Conservation (phyloP, 2,113 vertebrate genomes). For the Rattus norvegicus region DNA sequence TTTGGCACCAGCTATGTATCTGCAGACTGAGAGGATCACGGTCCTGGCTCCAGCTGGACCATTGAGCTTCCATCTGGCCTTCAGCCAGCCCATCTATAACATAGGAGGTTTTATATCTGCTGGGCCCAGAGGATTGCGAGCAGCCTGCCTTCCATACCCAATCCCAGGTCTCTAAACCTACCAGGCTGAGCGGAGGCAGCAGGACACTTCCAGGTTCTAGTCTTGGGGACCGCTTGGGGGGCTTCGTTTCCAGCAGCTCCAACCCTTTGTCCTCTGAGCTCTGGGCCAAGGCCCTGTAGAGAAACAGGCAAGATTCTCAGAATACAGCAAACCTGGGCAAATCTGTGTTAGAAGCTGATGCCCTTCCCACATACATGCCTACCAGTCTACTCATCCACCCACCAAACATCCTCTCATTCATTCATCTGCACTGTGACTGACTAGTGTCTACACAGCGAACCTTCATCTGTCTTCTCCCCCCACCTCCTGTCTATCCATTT, state of each 20-base stretch:
- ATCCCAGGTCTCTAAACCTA: conserved; percentile 43
- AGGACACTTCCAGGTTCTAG: conserved; percentile 62
- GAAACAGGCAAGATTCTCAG: conserved; percentile 41
- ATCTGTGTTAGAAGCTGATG: neutral
- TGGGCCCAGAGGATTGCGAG: neutral
- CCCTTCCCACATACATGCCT: neutral
- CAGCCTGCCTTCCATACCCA: neutral
- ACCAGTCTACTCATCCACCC: neutral
- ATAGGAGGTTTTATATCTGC: neutral
- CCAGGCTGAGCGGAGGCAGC: conserved; percentile 81
- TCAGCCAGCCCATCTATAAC: conserved; percentile 7
- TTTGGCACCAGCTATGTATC: neutral
- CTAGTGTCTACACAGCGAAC: neutral
- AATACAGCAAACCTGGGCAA: neutral
- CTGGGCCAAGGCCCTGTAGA: conserved; percentile 71
- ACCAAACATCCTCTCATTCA: no score
- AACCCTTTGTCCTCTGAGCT: conserved; percentile 69
- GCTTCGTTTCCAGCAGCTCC: conserved; percentile 71
- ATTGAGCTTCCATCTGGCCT: neutral
- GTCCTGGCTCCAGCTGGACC: neutral
- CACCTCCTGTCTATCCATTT: neutral
- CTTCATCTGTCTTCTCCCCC: neutral
- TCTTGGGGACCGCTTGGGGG: conserved; percentile 72
- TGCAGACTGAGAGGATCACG: neutral
- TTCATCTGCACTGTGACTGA: no score